These are phyloP conservation scores for Poliocrania exsul DNA, from an alignment of 2,797 vertebrate genomes.

Conservation along the genomic window DNA sequence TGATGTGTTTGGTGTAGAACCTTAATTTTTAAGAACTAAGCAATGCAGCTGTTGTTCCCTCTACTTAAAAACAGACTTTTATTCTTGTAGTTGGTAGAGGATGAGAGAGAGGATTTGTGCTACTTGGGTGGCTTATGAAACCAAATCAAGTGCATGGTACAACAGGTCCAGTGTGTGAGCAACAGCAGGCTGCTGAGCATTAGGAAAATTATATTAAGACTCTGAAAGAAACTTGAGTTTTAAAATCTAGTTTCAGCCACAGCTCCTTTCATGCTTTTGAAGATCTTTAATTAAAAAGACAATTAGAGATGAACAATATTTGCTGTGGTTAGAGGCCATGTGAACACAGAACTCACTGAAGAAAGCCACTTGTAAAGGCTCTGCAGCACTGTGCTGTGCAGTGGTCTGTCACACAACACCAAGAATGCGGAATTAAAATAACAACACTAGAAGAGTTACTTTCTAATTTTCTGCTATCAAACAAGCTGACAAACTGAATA, in stretches of 20 bases:
- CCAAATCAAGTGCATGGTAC: not conserved
- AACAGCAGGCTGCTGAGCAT: not conserved
- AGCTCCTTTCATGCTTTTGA: not conserved
- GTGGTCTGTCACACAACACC: not conserved
- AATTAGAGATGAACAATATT: not conserved
- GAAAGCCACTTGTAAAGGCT: not conserved
- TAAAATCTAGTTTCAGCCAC: not conserved
- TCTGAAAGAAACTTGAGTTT: not conserved
- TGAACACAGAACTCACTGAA: not conserved
- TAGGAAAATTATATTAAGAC: not conserved
- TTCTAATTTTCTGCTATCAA: not conserved
- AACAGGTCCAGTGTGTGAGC: not conserved
- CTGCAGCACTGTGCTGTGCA: not conserved
- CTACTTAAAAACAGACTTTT: not conserved
- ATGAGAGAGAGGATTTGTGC: not conserved
- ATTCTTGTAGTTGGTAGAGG: not conserved
- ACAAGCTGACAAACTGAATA: not conserved
- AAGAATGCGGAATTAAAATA: not conserved
- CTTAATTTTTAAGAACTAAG: not conserved
- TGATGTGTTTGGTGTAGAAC: not conserved
- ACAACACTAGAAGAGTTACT: not conserved
- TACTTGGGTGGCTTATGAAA: not conserved
- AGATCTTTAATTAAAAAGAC: conserved; percentile 40
- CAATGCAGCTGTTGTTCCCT: not conserved
- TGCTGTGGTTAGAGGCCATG: not conserved